A percentile compares a stretch with the other conserved stretches of the same genome.
Conservation (phyloP, 2,113 vertebrate genomes). For the Opisthocomus hoazin region DNA sequence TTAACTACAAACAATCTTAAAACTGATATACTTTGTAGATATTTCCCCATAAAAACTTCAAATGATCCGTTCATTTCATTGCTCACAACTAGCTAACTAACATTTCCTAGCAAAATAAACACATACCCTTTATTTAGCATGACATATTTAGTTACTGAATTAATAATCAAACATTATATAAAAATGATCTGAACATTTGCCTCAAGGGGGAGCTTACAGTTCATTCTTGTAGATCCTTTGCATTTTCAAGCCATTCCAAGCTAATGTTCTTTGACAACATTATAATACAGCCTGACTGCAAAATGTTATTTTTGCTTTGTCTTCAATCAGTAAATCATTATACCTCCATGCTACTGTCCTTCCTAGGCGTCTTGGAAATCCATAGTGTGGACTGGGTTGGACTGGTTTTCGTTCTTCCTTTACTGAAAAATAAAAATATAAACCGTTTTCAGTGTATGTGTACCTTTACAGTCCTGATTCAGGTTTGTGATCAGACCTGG, state of each 20-base stretch:
- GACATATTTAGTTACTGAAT: slow-evolving; percentile 67
- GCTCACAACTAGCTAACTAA: slow-evolving; percentile 46
- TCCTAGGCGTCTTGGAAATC: slow-evolving; percentile 88
- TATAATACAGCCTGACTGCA: slow-evolving; percentile 52
- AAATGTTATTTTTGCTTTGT: slow-evolving; percentile 37
- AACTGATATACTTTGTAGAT: slow-evolving; percentile 41
- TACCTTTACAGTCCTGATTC: neutral
- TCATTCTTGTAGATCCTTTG: slow-evolving; percentile 72
- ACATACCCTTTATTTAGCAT: slow-evolving; percentile 69
- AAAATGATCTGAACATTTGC: slow-evolving; percentile 74
- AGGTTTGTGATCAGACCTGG: neutral
- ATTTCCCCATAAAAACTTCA: slow-evolving; percentile 55
- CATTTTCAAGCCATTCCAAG: slow-evolving; percentile 82
- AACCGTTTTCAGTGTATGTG: neutral
- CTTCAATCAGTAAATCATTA: slow-evolving; percentile 67
- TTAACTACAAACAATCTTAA: slow-evolving; percentile 58
- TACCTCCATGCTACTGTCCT: slow-evolving; percentile 85
- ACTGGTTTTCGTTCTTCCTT: slow-evolving; percentile 85
- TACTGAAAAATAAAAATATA: slow-evolving; percentile 72
- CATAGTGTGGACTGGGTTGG: slow-evolving; percentile 85
- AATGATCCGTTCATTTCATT: slow-evolving; percentile 37
- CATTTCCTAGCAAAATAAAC: slow-evolving; percentile 72
- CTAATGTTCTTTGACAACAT: slow-evolving; percentile 67
- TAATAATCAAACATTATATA: slow-evolving; percentile 70
- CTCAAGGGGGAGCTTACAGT: slow-evolving; percentile 79